Conservation (phyloP, 2,888 invertebrate genomes). For the Patella ulyssiponensis region DNA sequence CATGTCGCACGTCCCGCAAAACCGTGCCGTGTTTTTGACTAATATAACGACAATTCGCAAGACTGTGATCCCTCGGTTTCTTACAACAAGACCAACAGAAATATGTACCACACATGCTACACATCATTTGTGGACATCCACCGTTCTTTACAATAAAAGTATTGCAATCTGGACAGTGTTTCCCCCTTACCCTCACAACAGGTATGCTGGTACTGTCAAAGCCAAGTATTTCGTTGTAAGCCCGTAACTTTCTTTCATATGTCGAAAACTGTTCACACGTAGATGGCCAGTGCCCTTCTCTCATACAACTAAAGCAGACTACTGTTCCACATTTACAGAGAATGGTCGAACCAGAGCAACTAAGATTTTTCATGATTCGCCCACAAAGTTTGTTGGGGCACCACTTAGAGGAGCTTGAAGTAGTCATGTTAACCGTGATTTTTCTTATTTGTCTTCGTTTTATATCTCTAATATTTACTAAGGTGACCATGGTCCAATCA, state of each 20-base stretch:
- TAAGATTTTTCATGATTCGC: not conserved
- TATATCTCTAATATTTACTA: not conserved
- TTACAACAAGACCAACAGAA: constrained; percentile 55
- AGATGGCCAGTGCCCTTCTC: constrained; percentile 52
- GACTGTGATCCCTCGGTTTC: not conserved
- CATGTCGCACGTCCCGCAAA: too few relatives aligned
- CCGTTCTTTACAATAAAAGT: constrained; percentile 48
- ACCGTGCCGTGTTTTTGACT: too few relatives aligned
- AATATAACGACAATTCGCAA: too few relatives aligned
- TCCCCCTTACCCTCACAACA: constrained; percentile 39
- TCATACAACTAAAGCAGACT: constrained; percentile 48
- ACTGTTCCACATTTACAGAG: constrained; percentile 43
- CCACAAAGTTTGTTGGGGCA: not conserved
- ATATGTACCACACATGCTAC: constrained; percentile 39
- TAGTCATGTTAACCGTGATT: not conserved
- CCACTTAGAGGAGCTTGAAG: not conserved
- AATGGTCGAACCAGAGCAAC: not conserved
- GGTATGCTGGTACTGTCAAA: constrained; percentile 19
- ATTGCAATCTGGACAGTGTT: constrained; percentile 49
- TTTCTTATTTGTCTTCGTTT: not conserved
- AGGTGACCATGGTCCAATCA: not conserved
- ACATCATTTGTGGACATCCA: constrained; percentile 48
- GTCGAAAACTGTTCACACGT: constrained; percentile 38
- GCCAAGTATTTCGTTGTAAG: constrained; percentile 11
- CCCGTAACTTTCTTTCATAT: constrained; percentile 39